Evolutionary conservation across 2,888 invertebrate genomes (phyloP).

Genomic region (Buathra laborator): DNA sequence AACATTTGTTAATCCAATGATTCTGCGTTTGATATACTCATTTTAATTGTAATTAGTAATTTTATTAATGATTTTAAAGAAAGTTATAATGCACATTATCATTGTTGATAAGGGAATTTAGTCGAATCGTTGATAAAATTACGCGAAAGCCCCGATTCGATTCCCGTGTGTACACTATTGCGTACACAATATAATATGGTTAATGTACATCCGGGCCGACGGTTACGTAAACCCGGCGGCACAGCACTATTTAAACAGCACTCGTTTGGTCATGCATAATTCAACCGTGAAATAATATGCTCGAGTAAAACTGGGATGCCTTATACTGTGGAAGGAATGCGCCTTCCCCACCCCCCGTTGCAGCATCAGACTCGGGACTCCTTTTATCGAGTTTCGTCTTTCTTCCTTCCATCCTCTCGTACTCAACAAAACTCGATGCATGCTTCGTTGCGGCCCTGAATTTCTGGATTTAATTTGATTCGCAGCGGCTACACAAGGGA

Average conservation of each 20-base stretch:
- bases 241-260: slow-evolving; percentile 51
- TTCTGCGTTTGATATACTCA: too few relatives aligned
- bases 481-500: slow-evolving; percentile 9
- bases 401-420: slow-evolving; percentile 7
- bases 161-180: not conserved
- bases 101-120: too few relatives aligned
- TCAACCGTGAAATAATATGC: slow-evolving; percentile 63
- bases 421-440: slow-evolving; percentile 36
- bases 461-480: slow-evolving; percentile 70
- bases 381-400: slow-evolving; percentile 53
- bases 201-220: slow-evolving; percentile 22
- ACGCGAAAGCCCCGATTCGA: not conserved
- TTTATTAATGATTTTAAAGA: too few relatives aligned
- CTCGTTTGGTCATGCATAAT: slow-evolving; percentile 57
- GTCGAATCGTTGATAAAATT: not conserved
- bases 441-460: slow-evolving; percentile 19
- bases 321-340: slow-evolving; percentile 39
- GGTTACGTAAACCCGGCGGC: slow-evolving; percentile 42
- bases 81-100: too few relatives aligned
- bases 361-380: slow-evolving; percentile 29
- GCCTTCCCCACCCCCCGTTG: slow-evolving; percentile 25
- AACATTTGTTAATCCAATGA: too few relatives aligned
- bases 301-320: slow-evolving; percentile 49
- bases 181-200: slow-evolving; percentile 8
- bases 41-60: too few relatives aligned